phyloP scores from a whole-genome alignment of 2,888 invertebrate species.

The Willowsia nigromaculata region DNA sequence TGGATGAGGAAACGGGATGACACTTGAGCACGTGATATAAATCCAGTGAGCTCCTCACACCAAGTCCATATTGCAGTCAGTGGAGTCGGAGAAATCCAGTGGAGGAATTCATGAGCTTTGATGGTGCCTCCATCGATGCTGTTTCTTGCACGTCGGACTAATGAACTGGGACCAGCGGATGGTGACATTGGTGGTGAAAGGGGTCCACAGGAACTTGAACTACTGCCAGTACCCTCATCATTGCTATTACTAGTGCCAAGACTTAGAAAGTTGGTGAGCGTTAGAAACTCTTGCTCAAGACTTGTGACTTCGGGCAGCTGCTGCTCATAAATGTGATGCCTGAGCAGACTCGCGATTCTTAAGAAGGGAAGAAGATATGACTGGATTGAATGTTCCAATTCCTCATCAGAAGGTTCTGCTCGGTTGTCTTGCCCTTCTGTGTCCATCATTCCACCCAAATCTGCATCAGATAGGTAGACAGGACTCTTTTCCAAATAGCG shows the following conservation, averaged over 20 bases:
- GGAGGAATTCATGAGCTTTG: conserved; percentile 75
- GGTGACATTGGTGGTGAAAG: conserved; percentile 57
- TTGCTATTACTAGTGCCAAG: conserved; percentile 81
- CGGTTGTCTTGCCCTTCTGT: conserved; percentile 15
- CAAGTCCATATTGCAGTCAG: conserved; percentile 83
- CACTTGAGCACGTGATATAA: conserved; percentile 83
- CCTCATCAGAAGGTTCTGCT: conserved; percentile 74
- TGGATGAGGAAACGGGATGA: conserved; percentile 85
- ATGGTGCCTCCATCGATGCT: neutral
- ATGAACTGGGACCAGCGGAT: neutral
- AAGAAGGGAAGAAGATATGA: conserved; percentile 91
- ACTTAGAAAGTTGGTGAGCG: conserved; percentile 89
- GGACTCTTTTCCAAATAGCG: conserved; percentile 83
- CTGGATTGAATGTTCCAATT: conserved; percentile 84
- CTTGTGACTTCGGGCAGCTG: conserved; percentile 82
- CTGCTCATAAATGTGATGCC: conserved; percentile 86
- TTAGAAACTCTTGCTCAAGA: conserved; percentile 86
- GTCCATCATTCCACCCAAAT: conserved; percentile 78
- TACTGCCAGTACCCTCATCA: neutral
- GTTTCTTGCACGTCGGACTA: neutral
- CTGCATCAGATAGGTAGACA: conserved; percentile 84
- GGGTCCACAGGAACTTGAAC: neutral
- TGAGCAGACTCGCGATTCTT: conserved; percentile 89
- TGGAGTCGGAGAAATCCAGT: conserved; percentile 78
- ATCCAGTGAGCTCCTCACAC: conserved; percentile 86